Evolutionary conservation across 2,113 vertebrate genomes (phyloP).

Genomic region (Eublepharis macularius): DNA sequence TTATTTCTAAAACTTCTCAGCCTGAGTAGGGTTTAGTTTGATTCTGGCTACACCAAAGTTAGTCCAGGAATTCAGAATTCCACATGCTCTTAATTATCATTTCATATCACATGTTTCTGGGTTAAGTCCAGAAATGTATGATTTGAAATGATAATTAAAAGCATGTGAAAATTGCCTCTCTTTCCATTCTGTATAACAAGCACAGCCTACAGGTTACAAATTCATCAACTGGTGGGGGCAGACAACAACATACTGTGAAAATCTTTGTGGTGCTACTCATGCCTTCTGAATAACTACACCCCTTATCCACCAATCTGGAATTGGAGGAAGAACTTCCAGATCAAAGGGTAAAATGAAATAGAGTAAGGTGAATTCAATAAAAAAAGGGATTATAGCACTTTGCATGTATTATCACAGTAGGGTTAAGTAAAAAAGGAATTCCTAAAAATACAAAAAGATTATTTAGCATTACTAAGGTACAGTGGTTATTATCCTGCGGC

Average conservation of each 20-base stretch:
- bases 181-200: neutral
- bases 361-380: neutral
- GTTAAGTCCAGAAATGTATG: neutral
- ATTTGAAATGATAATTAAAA: neutral
- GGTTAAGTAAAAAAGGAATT: neutral
- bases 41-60: neutral
- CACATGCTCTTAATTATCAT: no score
- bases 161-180: neutral
- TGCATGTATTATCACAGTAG: no score
- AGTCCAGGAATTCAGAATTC: neutral
- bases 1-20: neutral
- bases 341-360: neutral
- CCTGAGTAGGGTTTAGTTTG: neutral
- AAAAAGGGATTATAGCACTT: neutral
- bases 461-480: slow-evolving; percentile 33
- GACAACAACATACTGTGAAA: neutral
- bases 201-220: neutral
- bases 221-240: no score
- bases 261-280: neutral
- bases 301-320: neutral
- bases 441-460: slow-evolving; percentile 32
- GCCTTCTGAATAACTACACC: neutral
- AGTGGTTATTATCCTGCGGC: slow-evolving; percentile 36
- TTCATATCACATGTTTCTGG: no score
- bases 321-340: neutral